Conservation (phyloP, 2,113 vertebrate species). For the Microtus ochrogaster region DNA sequence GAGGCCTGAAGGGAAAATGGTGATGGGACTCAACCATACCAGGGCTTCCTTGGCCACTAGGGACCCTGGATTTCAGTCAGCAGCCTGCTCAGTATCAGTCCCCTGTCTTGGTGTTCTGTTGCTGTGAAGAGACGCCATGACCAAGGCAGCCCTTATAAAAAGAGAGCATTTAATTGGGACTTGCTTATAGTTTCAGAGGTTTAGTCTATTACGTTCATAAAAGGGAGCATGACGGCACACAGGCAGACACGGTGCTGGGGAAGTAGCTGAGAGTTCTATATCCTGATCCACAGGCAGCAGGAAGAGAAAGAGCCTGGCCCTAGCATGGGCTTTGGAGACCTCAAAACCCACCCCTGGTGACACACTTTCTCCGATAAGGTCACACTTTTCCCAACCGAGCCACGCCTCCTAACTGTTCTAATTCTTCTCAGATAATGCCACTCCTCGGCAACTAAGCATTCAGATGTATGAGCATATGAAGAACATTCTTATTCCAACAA, state of each 20-base stretch:
- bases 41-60: background rate
- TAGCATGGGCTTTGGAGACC: background rate
- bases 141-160: background rate
- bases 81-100: background rate
- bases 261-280: background rate
- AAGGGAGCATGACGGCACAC: background rate
- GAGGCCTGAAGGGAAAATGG: background rate
- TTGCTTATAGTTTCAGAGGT: background rate
- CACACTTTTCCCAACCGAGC: background rate
- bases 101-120: background rate
- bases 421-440: background rate
- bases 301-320: background rate
- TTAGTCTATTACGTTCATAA: background rate
- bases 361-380: background rate
- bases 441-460: background rate
- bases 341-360: background rate
- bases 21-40: fast-evolving
- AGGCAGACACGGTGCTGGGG: background rate
- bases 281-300: background rate
- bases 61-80: background rate
- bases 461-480: background rate
- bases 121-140: background rate
- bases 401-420: background rate
- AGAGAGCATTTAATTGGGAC: too few species aligned
- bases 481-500: background rate